Percentiles rank a stretch among this genome's conserved stretches.
Conservation (phyloP, 1,140 invertebrate species). For the Nephila pilipes region DNA sequence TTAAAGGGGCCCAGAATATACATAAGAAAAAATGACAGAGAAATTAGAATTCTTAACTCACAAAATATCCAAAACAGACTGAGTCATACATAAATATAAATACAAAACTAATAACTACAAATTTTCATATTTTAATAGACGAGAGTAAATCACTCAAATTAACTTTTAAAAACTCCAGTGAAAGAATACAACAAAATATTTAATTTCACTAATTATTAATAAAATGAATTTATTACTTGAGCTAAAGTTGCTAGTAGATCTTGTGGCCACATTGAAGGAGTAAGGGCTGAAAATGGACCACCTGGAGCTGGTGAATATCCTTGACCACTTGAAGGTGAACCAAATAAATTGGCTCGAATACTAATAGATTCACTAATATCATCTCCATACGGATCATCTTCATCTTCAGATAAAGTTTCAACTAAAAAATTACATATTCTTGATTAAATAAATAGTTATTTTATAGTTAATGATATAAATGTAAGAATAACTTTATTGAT, state of each 20-base stretch:
- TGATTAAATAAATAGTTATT: too few species aligned
- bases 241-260: constrained; percentile 92
- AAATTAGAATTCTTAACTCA: not conserved
- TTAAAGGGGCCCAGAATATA: too few species aligned
- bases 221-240: constrained; percentile 79
- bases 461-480: too few species aligned
- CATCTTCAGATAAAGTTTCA: constrained; percentile 90
- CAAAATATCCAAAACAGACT: not conserved
- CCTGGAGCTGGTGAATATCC: constrained; percentile 80
- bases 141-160: too few species aligned
- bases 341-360: constrained; percentile 83
- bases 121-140: too few species aligned
- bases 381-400: constrained; percentile 85
- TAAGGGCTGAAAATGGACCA: constrained; percentile 90
- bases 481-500: too few species aligned
- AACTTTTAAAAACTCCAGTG: too few species aligned
- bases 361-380: constrained; percentile 80
- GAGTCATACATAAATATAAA: too few species aligned
- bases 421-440: constrained; percentile 82
- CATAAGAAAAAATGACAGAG: too few species aligned
- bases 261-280: constrained; percentile 98
- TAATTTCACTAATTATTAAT: too few species aligned
- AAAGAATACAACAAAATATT: too few species aligned
- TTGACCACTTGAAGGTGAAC: constrained; percentile 75
- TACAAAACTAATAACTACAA: not conserved